A percentile compares a stretch with the other conserved stretches of the same genome.
These are phyloP conservation scores for Nephrotoma flavescens DNA, from an alignment of 2,888 invertebrate species.

Conservation along the genomic window DNA sequence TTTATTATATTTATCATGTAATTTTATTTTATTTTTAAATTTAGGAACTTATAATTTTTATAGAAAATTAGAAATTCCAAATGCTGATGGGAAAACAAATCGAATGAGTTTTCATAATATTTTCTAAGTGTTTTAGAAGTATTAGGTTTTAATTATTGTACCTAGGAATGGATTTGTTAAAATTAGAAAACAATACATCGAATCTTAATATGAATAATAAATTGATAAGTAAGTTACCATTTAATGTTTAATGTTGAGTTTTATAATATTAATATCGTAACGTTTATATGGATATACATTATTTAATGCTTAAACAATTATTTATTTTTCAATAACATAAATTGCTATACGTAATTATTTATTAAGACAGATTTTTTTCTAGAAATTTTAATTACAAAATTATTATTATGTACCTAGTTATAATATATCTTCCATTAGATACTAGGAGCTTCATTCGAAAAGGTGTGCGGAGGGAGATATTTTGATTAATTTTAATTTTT, in stretches of 20 bases:
- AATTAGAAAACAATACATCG: not conserved
- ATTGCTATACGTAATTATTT: not conserved
- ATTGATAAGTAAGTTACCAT: not conserved
- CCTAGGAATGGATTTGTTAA: not conserved
- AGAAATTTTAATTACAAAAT: not conserved
- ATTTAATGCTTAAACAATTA: not conserved
- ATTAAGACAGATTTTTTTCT: not conserved
- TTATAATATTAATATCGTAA: not conserved
- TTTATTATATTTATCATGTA: not conserved
- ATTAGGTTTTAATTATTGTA: not conserved
- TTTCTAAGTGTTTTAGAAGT: not conserved
- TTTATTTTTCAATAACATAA: not conserved
- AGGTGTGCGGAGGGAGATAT: not conserved
- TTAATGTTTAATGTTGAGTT: not conserved
- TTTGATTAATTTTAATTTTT: not conserved
- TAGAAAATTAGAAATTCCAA: not conserved
- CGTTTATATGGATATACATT: not conserved
- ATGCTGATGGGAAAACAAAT: not conserved
- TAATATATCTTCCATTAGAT: not conserved
- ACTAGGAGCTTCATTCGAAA: not conserved
- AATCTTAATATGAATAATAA: not conserved
- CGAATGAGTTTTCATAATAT: not conserved
- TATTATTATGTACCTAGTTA: not conserved
- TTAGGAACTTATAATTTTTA: not conserved
- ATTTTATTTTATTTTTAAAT: not conserved